Percentiles rank a stretch among this genome's conserved stretches.
Conservation (phyloP, 2,113 vertebrate species). For the Polypterus bichir region DNA sequence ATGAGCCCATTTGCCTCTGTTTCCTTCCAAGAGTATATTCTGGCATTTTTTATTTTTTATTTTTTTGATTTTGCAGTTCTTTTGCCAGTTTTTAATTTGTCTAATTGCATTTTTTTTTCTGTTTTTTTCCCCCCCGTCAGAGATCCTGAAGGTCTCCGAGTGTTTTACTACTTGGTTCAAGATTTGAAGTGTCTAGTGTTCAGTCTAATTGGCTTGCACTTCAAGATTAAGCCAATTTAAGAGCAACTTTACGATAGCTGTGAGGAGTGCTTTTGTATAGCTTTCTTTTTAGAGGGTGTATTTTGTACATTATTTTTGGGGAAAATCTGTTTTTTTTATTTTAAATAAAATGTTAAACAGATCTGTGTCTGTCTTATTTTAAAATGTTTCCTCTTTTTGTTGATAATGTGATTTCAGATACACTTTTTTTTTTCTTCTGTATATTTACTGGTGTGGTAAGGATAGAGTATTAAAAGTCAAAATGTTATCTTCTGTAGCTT, state of each 20-base stretch:
- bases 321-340: conserved; percentile 34
- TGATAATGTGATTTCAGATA: too few species aligned
- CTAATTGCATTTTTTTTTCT: background rate
- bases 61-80: background rate
- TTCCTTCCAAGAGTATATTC: too few species aligned
- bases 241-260: background rate
- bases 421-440: too few species aligned
- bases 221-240: conserved; percentile 98
- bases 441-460: too few species aligned
- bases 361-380: too few species aligned
- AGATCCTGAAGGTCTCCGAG: conserved; percentile 91
- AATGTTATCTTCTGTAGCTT: too few species aligned
- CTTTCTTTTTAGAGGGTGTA: conserved; percentile 17
- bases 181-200: conserved; percentile 97
- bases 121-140: conserved; percentile 32
- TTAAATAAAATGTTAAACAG: conserved; percentile 42
- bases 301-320: conserved; percentile 51
- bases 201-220: conserved; percentile 95
- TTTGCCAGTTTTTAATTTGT: background rate
- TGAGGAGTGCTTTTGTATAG: conserved; percentile 5
- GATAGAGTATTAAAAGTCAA: too few species aligned
- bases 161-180: conserved; percentile 97
- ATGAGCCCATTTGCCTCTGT: too few species aligned
- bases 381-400: too few species aligned
- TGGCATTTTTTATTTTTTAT: background rate